Evolutionary conservation across 1,140 invertebrate genomes (phyloP), one percentile per base, ranked within the genome.

Genomic region (Meloidogyne chitwoodi): DNA sequence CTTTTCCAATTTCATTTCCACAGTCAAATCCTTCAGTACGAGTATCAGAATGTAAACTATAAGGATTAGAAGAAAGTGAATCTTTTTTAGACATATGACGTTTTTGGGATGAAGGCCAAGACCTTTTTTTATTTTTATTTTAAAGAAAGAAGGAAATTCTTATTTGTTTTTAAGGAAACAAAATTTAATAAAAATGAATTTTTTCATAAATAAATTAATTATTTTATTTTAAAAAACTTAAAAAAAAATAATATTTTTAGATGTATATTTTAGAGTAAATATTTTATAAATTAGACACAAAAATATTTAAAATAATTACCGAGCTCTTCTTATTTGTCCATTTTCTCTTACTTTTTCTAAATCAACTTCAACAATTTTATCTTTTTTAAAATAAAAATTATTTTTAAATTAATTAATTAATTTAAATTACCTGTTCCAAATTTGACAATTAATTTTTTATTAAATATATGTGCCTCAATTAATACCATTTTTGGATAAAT

Each of bases 21-120:
- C 83, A 84, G 38, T 84, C 78, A 29, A 81, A 65, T 1, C 83
- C 83, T 24, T 83, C 81, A 2, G 80, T 81, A 48, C 44, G 24
- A 6, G 34, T 31, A 11, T 81, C 62, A 12, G 8, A 26, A 56
- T 66, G 68, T 12, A 80, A 62, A 24, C 79, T 80, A 31, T n/a
- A 78, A n/a, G 2, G 19, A 11, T 0, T 2, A 22, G 19, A 10
- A 38, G 61, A 27, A 29, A 11, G 34, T 16, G 22, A 6, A 10
- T 69, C 29, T 5, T 44, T 41, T 56, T 56, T 56, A 56, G 48
- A 8, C 48, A 56, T 56, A n/a, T 56, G 48, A 56, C 48, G 48
- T 8, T n/a, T 19, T n/a, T 56, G 48, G 48, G 48, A 56, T n/a
- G 48, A 19, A 56, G 48, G 48, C 48, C 48, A 56, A n/a, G 48